These are phyloP conservation scores for Fragum whitleyi DNA, from an alignment of 2,888 invertebrate species.

Conservation along the genomic window DNA sequence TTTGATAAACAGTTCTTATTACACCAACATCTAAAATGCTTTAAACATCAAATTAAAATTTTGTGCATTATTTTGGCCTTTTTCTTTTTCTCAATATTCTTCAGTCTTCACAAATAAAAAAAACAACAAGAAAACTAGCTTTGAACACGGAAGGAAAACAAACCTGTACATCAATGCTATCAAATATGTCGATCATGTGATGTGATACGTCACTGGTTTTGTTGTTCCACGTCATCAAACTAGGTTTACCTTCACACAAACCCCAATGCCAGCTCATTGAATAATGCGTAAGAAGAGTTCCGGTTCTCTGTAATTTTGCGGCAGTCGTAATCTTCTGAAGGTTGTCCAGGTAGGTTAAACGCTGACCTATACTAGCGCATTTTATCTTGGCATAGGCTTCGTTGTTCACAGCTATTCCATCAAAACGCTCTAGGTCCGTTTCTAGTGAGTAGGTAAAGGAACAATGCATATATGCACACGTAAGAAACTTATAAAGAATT, in stretches of 20 bases:
- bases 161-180: slow-evolving; percentile 71
- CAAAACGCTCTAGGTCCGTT: slow-evolving; percentile 52
- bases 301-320: slow-evolving; percentile 58
- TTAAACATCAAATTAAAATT: no score
- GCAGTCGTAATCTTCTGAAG: slow-evolving; percentile 56
- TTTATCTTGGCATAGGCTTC: slow-evolving; percentile 66
- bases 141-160: no score
- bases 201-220: slow-evolving; percentile 51
- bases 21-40: no score
- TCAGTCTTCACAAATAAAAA: no score
- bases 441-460: slow-evolving; percentile 29
- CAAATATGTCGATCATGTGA: slow-evolving; percentile 74
- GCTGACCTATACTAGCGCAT: slow-evolving; percentile 40
- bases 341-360: slow-evolving; percentile 54
- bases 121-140: no score
- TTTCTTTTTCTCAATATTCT: no score
- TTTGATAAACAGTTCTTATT: no score
- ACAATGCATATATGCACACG: no score
- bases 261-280: slow-evolving; percentile 73
- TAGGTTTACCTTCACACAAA: slow-evolving; percentile 36
- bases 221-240: slow-evolving; percentile 61
- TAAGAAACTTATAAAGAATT: no score
- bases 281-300: slow-evolving; percentile 66
- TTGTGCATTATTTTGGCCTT: no score
- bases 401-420: slow-evolving; percentile 70